Evolutionary conservation across 2,113 vertebrate genomes (phyloP).

Genomic region (Pyxicephalus adspersus): DNA sequence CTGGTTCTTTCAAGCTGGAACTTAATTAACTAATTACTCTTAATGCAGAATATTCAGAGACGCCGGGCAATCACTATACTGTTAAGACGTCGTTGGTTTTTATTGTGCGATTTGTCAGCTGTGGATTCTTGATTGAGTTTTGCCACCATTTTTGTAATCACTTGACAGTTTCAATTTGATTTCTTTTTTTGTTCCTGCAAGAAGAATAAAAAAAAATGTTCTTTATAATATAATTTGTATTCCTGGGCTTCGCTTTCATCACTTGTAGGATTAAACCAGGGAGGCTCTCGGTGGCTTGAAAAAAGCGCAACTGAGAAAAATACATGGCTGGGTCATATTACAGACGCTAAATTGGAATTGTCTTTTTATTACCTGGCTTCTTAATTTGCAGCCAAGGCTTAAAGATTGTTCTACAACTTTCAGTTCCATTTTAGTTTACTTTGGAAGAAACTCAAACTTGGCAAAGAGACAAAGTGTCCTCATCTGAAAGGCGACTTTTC

Average conservation of each 20-base stretch:
- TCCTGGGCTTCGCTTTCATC: constrained; percentile 28
- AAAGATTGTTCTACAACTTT: not conserved
- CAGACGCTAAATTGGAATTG: constrained; percentile 1
- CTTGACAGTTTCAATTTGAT: constrained; percentile 28
- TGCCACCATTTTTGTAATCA: constrained; percentile 7
- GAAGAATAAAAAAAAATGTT: not conserved
- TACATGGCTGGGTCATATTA: constrained; percentile 8
- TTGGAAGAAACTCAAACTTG: not conserved
- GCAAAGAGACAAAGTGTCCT: too few relatives aligned
- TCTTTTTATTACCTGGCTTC: constrained; percentile 14
- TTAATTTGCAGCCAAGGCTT: constrained; percentile 8
- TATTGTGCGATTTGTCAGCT: constrained; percentile 5
- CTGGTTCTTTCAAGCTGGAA: not conserved
- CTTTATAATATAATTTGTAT: constrained; percentile 42
- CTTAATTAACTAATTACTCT: constrained; percentile 7
- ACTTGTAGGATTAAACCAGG: constrained; percentile 19
- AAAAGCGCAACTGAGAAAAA: constrained; percentile 3
- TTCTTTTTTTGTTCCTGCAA: not conserved
- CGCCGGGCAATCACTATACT: not conserved
- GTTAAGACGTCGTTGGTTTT: not conserved
- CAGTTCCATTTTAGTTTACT: constrained; percentile 1
- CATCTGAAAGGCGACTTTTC: too few relatives aligned
- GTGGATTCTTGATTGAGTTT: constrained; percentile 5
- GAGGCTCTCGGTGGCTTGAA: not conserved
- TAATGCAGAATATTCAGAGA: not conserved